Base-by-base conservation (phyloP, 2,888 invertebrate species). In the Agrypnus murinus region DNA sequence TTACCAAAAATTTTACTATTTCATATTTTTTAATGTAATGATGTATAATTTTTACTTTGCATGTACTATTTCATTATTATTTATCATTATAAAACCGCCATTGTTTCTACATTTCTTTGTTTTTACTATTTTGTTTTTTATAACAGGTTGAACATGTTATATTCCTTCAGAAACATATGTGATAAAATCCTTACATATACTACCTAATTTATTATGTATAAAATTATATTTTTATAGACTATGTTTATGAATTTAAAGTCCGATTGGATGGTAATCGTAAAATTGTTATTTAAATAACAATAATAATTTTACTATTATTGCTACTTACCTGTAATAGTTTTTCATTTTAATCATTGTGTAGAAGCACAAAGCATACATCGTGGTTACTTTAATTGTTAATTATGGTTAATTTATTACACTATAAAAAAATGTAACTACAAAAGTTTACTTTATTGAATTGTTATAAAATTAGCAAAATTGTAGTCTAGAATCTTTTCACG, bases 161-260 rank as follows among this genome's bases (percentile, higher is more conserved):
- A 55, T 65, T 57, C 65, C 57, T 57, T 55, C 31, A 55, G 34
- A 15, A 36, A 65, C 5, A 55, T 57, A 65, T 65, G 65, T 65
- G 65, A 65, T 65, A 65, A 57, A 63, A 55, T 57, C 25, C 12
- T 65, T 53, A 65, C 31, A 57, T 63, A 48, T 48, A 63, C n/a
- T n/a, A n/a, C 63, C 55, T 55, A 34, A 65, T 65, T 65, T 65
- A 65, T 57, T 57, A 32, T 65, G 57, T 65, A 45, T 65, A 55
- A 65, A 65, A 57, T 43, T 53, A 34, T 64, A 64, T 64, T 65
- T 65, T 65, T 65, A 46, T 65, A 64, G 50, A 40, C 50, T 55
- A 25, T 34, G 19, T 55, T 34, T 17, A 15, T 38, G 55, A 9
- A 55, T 36, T 19, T 3, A 14, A 14, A 48, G 14, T 12, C 31